Evolutionary conservation across 2,888 invertebrate species (phyloP).

Genomic region (Cryptops parisi): DNA sequence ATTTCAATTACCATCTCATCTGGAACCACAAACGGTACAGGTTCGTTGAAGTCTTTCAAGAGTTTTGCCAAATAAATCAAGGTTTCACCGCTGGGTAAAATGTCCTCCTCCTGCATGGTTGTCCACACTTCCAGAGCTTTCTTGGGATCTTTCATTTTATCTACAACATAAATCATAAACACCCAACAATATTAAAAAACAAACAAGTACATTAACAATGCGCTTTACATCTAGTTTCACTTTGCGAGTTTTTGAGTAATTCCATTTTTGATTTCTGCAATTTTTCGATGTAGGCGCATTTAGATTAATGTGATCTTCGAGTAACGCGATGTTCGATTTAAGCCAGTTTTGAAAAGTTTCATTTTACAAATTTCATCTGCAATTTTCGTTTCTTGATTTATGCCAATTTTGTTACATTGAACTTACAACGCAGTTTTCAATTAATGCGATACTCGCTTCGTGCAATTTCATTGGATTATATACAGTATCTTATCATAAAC

Average conservation of each 20-base stretch:
- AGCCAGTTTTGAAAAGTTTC: too few species aligned
- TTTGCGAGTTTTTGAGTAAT: too few species aligned
- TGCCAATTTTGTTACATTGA: too few species aligned
- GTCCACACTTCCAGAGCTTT: slow-evolving; percentile 68
- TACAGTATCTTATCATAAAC: too few species aligned
- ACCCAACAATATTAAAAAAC: neutral
- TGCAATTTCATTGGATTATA: too few species aligned
- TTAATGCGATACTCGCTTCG: neutral
- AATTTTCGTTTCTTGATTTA: too few species aligned
- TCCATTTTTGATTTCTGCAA: too few species aligned
- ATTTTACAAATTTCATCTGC: too few species aligned
- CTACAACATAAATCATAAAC: slow-evolving; percentile 11
- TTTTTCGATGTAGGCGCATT: too few species aligned
- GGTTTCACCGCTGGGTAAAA: slow-evolving; percentile 54
- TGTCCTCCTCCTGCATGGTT: slow-evolving; percentile 65
- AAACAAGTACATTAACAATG: neutral
- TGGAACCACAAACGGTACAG: slow-evolving; percentile 59
- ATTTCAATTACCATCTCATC: neutral
- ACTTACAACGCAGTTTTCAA: neutral
- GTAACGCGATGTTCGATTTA: too few species aligned
- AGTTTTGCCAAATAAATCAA: slow-evolving; percentile 48
- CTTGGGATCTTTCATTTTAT: slow-evolving; percentile 43
- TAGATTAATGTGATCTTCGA: too few species aligned
- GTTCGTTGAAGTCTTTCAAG: slow-evolving; percentile 44
- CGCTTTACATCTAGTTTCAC: too few species aligned